These are phyloP conservation scores for Bombus superbus DNA, from an alignment of 1,140 invertebrate species.

Conservation along the genomic window DNA sequence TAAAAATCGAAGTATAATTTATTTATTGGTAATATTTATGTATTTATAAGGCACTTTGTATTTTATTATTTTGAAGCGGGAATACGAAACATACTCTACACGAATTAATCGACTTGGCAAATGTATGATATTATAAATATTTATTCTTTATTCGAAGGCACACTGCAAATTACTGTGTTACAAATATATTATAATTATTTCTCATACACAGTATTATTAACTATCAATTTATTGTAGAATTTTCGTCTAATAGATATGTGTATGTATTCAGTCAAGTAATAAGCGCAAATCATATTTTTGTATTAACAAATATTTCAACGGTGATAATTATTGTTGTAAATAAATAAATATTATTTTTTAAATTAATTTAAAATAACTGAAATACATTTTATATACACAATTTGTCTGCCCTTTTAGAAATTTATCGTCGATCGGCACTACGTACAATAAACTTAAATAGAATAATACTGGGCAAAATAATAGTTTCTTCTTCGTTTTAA, in stretches of 20 bases:
- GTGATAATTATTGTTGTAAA: neutral
- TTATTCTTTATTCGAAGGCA: slow-evolving; percentile 36
- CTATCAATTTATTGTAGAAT: neutral
- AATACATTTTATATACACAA: neutral
- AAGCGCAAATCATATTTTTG: neutral
- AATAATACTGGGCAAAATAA: neutral
- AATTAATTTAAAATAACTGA: neutral
- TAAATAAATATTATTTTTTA: slow-evolving; percentile 3
- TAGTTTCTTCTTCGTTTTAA: neutral
- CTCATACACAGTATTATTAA: slow-evolving; percentile 4
- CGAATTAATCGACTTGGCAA: slow-evolving; percentile 35
- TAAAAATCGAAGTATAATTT: neutral
- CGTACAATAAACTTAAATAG: too few relatives aligned
- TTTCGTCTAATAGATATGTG: neutral
- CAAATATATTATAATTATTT: slow-evolving; percentile 12
- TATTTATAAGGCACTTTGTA: slow-evolving; percentile 39
- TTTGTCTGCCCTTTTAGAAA: neutral
- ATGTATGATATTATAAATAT: slow-evolving; percentile 13
- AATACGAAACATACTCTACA: slow-evolving; percentile 22
- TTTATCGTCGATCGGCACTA: neutral
- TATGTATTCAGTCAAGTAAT: slow-evolving; percentile 26
- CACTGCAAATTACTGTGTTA: slow-evolving; percentile 23
- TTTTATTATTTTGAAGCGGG: slow-evolving; percentile 19
- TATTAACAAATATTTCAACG: slow-evolving; percentile 24
- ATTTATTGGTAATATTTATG: slow-evolving; percentile 7